Evolutionary conservation across 30 jellyfish, hydroid and myxozoan genomes (phyloP), one percentile per base, ranked within the genome.

Genomic region (Nemopilema nomurai): DNA sequence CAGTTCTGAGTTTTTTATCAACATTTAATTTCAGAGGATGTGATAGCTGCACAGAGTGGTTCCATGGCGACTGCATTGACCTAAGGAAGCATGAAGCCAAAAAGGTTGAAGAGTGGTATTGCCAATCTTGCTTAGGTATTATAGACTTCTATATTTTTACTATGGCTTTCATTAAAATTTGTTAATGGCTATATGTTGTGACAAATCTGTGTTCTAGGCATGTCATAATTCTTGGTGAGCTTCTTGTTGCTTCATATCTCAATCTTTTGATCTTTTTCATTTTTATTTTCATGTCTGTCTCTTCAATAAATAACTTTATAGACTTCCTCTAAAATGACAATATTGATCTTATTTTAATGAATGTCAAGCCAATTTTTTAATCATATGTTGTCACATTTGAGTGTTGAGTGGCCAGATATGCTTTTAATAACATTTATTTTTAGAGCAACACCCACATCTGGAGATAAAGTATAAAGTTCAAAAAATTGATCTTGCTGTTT

Each of bases 21-120:
- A 4, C 24, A 25, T 24, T 51, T 25, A 20, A 0, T 78, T 72
- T 22, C 77, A 92, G 98, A 50, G 92, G 96, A 18, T 92, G 98
- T 87, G 98, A 92, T 64, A 86, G 86, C 32, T 92, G 98, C 79
- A 41, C 83, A n/a, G 95, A 83, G 21, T 92, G 98, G 98, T 92
- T 78, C 76, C 98, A 92, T 82, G 98, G 98, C 18, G 98, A 92
- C 79, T 92, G 98, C 57, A 74, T 92, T 16, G 84, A 96, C 20
- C 72, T 92, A n/a, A 51, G 82, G 32, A 85, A 92, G 51, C 76
- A 80, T 27, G 98, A 94, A 17, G 97, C 97, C 18, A 81, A 82
- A 76, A 82, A 92, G 63, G 92, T 92, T 22, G 66, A 80, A 76
- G 98, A 87, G 50, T 92, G 98, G 98, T 92, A 86, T 67, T 92